phyloP scores from a whole-genome alignment of 2,888 invertebrate species.

The Sisyra terminalis region DNA sequence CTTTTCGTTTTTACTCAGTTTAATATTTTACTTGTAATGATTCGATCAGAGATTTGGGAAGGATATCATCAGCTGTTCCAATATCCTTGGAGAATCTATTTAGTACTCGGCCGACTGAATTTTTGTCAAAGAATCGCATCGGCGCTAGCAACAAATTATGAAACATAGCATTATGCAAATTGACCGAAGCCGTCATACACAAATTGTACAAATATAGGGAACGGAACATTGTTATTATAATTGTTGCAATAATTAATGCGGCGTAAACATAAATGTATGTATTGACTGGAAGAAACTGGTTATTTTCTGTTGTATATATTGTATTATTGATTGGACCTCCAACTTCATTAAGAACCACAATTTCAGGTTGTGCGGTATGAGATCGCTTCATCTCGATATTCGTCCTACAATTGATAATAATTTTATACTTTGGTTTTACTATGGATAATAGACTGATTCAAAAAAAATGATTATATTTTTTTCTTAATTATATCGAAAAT shows the following conservation, averaged over 20 bases:
- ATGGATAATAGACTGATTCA: too few relatives aligned
- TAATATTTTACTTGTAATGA: neutral
- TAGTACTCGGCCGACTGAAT: slow-evolving; percentile 3
- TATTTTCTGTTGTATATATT: slow-evolving; percentile 13
- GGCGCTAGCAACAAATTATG: slow-evolving; percentile 1
- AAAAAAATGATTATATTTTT: too few relatives aligned
- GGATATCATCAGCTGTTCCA: slow-evolving; percentile 1
- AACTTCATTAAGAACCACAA: too few relatives aligned
- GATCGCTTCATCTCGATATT: too few relatives aligned
- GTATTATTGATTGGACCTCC: slow-evolving; percentile 13
- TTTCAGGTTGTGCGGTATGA: too few relatives aligned
- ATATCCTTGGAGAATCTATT: slow-evolving; percentile 6
- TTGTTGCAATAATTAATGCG: slow-evolving; percentile 30
- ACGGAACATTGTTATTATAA: slow-evolving; percentile 24
- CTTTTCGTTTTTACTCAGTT: too few relatives aligned
- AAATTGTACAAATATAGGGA: neutral
- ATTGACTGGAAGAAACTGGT: neutral
- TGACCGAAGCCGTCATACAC: slow-evolving; percentile 2
- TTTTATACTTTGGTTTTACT: too few relatives aligned
- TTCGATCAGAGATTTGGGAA: neutral
- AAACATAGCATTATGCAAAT: slow-evolving; percentile 4
- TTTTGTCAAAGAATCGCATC: slow-evolving; percentile 6
- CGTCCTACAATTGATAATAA: too few relatives aligned
- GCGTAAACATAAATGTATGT: slow-evolving; percentile 38
- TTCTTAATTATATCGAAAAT: too few relatives aligned